Evolutionary conservation across 2,113 vertebrate species (phyloP).

Genomic region (Plecotus auritus): DNA sequence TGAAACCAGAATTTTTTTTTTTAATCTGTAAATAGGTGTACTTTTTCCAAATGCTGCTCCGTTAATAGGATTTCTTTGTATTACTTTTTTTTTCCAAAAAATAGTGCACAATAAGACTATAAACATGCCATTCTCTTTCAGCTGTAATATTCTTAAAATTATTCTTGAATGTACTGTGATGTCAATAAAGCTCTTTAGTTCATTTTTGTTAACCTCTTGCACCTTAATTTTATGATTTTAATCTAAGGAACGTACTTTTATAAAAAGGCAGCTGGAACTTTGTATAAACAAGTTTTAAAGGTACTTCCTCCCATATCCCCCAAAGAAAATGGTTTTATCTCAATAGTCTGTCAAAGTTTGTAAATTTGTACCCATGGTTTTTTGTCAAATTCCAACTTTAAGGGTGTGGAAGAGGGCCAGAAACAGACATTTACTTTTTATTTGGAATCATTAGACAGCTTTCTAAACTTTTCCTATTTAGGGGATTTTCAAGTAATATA

Average conservation of each 20-base stretch:
- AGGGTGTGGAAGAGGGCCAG: conserved; percentile 66
- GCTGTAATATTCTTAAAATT: conserved; percentile 94
- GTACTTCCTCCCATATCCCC: conserved; percentile 66
- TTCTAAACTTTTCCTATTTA: conserved; percentile 64
- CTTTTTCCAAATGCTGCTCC: conserved; percentile 92
- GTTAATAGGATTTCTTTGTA: conserved; percentile 92
- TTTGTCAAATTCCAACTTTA: conserved; percentile 66
- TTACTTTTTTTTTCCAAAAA: conserved; percentile 81
- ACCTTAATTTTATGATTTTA: conserved; percentile 84
- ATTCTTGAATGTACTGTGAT: conserved; percentile 92
- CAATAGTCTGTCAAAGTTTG: conserved; percentile 72
- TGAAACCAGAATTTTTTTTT: conserved; percentile 90
- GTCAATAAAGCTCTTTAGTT: conserved; percentile 91
- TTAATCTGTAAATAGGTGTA: conserved; percentile 94
- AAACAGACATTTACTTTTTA: conserved; percentile 69
- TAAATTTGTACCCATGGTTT: conserved; percentile 71
- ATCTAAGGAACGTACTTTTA: conserved; percentile 74
- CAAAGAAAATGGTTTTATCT: conserved; percentile 75
- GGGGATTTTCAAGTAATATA: conserved; percentile 67
- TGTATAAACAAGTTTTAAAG: conserved; percentile 80
- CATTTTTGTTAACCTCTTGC: conserved; percentile 87
- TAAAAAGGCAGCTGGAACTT: conserved; percentile 80
- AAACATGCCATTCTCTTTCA: conserved; percentile 87
- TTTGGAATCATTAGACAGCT: conserved; percentile 66
- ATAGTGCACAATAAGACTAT: conserved; percentile 87